phyloP scores from a whole-genome alignment of 2,113 vertebrate species.

The Caloenas nicobarica region DNA sequence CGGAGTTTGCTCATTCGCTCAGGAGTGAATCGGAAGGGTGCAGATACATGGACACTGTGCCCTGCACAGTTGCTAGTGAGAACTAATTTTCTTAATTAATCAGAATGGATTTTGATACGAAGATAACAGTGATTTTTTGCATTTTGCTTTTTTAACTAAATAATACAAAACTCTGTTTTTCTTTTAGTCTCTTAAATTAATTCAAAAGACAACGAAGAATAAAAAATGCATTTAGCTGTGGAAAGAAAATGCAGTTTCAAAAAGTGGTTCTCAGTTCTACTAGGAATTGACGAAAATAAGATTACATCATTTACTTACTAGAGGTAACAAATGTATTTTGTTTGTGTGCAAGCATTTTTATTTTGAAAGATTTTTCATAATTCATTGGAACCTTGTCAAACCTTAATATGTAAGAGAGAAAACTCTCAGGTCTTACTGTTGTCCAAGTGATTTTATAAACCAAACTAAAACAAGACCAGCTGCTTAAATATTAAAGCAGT shows the following conservation, averaged over 20 bases:
- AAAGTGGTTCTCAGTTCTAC: not conserved
- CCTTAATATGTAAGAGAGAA: not conserved
- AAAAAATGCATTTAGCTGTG: not conserved
- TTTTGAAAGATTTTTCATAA: not conserved
- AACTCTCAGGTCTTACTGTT: not conserved
- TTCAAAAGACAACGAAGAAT: not conserved
- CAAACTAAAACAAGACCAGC: not conserved
- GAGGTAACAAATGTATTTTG: not conserved
- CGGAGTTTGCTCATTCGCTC: not conserved
- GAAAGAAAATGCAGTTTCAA: not conserved
- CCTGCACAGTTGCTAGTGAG: not conserved
- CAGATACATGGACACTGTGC: not conserved
- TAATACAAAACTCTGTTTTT: not conserved
- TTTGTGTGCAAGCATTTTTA: not conserved
- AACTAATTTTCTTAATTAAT: not conserved
- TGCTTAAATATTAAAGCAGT: not conserved
- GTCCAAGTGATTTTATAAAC: not conserved
- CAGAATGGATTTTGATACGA: not conserved
- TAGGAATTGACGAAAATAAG: not conserved
- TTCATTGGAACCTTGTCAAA: not conserved
- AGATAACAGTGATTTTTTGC: fast-evolving
- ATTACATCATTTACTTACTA: not conserved
- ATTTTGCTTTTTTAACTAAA: not conserved
- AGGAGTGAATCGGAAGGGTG: not conserved
- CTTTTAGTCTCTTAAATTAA: not conserved